Percentiles rank a stretch among this genome's conserved stretches.
phyloP scores from a whole-genome alignment of 2,888 invertebrate species.

The Heteromurus nitidus region DNA sequence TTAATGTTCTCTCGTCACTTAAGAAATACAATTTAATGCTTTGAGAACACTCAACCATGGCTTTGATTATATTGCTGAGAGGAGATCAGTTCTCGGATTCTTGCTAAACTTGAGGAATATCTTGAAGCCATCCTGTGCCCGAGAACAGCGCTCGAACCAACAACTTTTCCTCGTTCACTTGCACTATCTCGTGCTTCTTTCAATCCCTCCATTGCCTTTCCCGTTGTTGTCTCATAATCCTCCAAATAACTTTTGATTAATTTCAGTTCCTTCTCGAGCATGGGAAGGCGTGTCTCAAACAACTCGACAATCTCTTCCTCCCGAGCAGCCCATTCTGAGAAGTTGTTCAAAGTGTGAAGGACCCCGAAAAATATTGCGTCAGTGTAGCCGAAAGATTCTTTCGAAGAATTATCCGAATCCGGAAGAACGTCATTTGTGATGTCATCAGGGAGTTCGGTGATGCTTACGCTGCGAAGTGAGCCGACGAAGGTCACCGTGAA shows the following conservation, averaged over 20 bases:
- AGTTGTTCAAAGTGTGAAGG: not conserved
- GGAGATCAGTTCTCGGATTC: not conserved
- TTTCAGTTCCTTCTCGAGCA: not conserved
- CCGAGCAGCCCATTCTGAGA: not conserved
- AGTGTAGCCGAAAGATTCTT: no score
- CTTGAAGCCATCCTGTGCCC: not conserved
- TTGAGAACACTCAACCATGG: not conserved
- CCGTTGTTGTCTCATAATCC: not conserved
- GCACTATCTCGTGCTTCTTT: not conserved
- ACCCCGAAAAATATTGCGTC: no score
- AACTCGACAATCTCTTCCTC: not conserved
- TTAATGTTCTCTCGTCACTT: not conserved
- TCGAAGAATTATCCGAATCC: no score
- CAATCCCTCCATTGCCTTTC: not conserved
- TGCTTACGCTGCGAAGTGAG: no score
- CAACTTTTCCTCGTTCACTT: not conserved
- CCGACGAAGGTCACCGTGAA: no score
- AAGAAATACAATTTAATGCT: not conserved
- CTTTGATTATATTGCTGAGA: not conserved
- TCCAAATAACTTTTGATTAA: slow-evolving; percentile 3
- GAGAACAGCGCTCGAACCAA: not conserved
- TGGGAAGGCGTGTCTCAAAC: not conserved
- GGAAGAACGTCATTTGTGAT: no score
- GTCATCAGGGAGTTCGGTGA: no score
- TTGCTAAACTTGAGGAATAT: not conserved